Conservation (phyloP, 2,113 vertebrate species). For the Scatophagus argus region DNA sequence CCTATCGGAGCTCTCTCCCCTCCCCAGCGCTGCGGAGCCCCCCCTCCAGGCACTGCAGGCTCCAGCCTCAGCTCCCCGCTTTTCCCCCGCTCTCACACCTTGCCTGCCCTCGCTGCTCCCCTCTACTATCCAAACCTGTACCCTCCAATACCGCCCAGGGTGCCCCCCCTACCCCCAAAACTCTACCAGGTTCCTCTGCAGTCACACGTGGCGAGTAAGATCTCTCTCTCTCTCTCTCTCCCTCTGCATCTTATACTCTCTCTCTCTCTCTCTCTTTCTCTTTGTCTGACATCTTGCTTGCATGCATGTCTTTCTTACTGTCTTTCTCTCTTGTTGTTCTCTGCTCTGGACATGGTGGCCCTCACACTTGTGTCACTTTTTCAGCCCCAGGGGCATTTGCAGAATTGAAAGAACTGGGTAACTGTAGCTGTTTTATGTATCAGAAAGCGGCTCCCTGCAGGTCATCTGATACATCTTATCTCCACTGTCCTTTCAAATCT, state of each 20-base stretch:
- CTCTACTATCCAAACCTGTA: slow-evolving; percentile 85
- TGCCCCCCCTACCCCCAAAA: slow-evolving; percentile 80
- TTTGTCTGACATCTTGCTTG: slow-evolving; percentile 57
- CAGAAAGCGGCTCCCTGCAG: slow-evolving; percentile 35
- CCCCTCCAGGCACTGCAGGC: slow-evolving; percentile 82
- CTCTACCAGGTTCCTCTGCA: slow-evolving; percentile 81
- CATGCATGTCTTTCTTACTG: slow-evolving; percentile 29
- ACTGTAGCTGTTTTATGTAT: slow-evolving; percentile 43
- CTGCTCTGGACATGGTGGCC: slow-evolving; percentile 34
- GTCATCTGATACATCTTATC: slow-evolving; percentile 53
- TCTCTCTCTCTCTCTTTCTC: slow-evolving; percentile 38
- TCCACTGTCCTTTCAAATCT: slow-evolving; percentile 66
- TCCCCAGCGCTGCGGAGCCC: slow-evolving; percentile 83
- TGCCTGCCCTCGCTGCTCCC: slow-evolving; percentile 86
- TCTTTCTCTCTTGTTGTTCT: slow-evolving; percentile 33
- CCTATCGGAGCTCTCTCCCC: slow-evolving; percentile 91
- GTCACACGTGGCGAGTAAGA: slow-evolving; percentile 84
- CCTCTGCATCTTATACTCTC: slow-evolving; percentile 49
- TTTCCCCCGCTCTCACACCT: slow-evolving; percentile 90
- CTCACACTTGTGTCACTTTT: slow-evolving; percentile 31
- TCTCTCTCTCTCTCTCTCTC: slow-evolving; percentile 71
- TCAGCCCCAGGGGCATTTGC: slow-evolving; percentile 33
- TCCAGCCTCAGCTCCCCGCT: slow-evolving; percentile 88
- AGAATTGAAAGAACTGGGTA: slow-evolving; percentile 66
- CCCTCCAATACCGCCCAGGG: slow-evolving; percentile 74